A percentile compares a stretch with the other conserved stretches of the same genome.
phyloP scores from a whole-genome alignment of 2,797 vertebrate genomes.

The Xenops minutus region DNA sequence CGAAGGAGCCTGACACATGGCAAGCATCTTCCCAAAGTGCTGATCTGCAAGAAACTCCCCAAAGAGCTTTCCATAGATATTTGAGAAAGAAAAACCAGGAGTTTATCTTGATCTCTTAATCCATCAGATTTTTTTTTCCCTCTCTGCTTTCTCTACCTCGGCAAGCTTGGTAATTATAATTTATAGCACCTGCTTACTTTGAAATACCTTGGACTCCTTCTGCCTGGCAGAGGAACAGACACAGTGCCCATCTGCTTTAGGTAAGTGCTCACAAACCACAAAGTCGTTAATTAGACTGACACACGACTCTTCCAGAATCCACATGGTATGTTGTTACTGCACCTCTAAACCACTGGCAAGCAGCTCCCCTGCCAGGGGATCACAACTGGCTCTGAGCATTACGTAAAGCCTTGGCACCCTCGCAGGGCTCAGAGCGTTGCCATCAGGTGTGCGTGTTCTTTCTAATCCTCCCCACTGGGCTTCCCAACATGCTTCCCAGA shows the following conservation, averaged over 20 bases:
- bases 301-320: conserved; percentile 63
- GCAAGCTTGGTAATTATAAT: conserved; percentile 60
- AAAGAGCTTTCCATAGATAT: background rate
- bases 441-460: conserved; percentile 31
- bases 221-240: conserved; percentile 70
- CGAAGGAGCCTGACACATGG: background rate
- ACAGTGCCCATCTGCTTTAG: conserved; percentile 64
- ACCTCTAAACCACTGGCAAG: conserved; percentile 12
- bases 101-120: conserved; percentile 67
- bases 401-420: conserved; percentile 38
- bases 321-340: conserved; percentile 37
- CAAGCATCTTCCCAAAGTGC: background rate
- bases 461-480: conserved; percentile 22
- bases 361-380: conserved; percentile 37
- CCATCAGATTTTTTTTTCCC: conserved; percentile 10
- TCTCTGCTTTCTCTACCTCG: conserved; percentile 47
- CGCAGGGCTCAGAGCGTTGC: background rate
- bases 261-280: conserved; percentile 64
- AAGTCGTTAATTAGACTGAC: conserved; percentile 70
- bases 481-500: conserved; percentile 19
- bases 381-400: conserved; percentile 21
- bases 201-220: conserved; percentile 56
- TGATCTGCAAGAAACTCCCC: background rate
- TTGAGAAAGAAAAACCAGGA: conserved; percentile 1
- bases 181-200: conserved; percentile 71